Evolutionary conservation across 2,113 vertebrate species (phyloP), one percentile per base, ranked within the genome.

Genomic region (Pristiophorus japonicus): DNA sequence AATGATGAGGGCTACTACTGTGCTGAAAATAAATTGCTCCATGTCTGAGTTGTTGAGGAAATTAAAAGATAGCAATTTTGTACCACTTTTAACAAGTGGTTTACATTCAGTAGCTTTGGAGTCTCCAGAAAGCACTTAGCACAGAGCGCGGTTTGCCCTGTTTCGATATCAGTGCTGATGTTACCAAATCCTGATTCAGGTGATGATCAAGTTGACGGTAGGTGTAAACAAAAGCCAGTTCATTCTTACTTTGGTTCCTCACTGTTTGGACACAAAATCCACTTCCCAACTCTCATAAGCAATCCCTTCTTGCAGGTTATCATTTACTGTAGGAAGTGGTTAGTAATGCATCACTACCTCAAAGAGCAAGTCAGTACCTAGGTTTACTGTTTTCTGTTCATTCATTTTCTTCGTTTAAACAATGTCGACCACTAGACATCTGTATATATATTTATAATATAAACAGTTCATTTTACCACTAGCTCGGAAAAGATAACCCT

Each of bases 1-100:
- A 97, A 96, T 96, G 96, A 97, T 97, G 97, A 98, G 96, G 97
- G 97, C 73, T 95, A 97, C 97, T 97, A 97, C 97, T 96, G 97
- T 97, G 97, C 96, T 97, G 96, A 96, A 67, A 96, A 97, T 96
- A 96, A 97, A 97, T 96, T 96, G 96, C 96, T 96, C 96, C 96
- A 96, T 65, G 95, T 59, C 91, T 94, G 95, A 95, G 94, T 93
- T 94, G 95, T 78, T 45, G 95, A 94, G 51, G 34, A 94, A 62
- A 94, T 94, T 93, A 84, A 95, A 95, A 70, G 78, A 95, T 51
- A 63, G 38, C 65, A 93, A 84, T 93, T 88, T 93, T 78, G 51
- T 45, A n/a, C 20, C 55, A 75, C 55, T 78, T 95, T 95, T 81
- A 94, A 81, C 91, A 95, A 94, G 67, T 81, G 92, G 90, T 94